A percentile compares a stretch with the other conserved stretches of the same genome.
phyloP scores from a whole-genome alignment of 1,140 invertebrate species.

The Charaxes varanes region DNA sequence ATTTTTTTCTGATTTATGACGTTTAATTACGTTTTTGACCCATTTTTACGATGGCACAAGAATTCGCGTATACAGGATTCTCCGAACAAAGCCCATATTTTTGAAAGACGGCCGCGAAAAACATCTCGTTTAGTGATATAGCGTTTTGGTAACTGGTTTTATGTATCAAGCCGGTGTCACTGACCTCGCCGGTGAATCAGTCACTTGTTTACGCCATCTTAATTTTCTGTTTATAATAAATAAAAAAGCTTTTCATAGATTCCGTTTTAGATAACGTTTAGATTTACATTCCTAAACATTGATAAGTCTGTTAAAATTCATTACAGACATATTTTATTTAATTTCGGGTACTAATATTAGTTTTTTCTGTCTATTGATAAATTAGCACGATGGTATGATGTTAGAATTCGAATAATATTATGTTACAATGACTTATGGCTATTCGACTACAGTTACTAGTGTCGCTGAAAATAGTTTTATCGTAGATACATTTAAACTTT shows the following conservation, averaged over 20 bases:
- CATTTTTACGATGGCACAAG: conserved; percentile 24
- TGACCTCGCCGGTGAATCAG: conserved; percentile 40
- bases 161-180: conserved; percentile 25
- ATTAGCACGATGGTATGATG: too few species aligned
- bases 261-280: conserved; percentile 11
- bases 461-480: too few species aligned
- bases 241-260: conserved; percentile 18
- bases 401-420: too few species aligned
- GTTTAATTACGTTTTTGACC: conserved; percentile 23
- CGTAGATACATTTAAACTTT: too few species aligned
- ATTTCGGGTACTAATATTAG: too few species aligned
- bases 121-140: conserved; percentile 33
- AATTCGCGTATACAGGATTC: conserved; percentile 21
- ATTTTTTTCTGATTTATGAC: conserved; percentile 12
- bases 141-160: conserved; percentile 41
- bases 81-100: conserved; percentile 34
- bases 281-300: not conserved
- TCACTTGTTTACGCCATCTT: conserved; percentile 33
- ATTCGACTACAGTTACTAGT: too few species aligned
- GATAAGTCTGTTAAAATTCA: conserved; percentile 2
- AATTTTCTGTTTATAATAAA: conserved; percentile 10
- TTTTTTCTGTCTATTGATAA: too few species aligned
- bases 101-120: conserved; percentile 26
- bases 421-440: too few species aligned
- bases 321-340: conserved; percentile 12